Base-by-base conservation (phyloP, 2,888 invertebrate genomes). In the Acrobasis consociella region DNA sequence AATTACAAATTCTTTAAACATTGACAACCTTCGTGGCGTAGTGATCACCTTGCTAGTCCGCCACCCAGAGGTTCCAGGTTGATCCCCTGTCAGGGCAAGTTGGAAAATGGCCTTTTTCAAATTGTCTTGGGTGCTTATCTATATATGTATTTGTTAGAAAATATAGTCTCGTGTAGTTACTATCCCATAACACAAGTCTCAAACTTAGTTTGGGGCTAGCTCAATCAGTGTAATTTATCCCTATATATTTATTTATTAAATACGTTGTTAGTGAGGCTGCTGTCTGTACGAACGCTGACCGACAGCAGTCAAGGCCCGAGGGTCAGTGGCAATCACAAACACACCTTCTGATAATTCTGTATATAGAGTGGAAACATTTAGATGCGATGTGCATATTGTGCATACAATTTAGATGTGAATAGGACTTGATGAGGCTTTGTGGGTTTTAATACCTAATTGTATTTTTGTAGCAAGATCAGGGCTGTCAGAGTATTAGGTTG, bases 231-330 rank as follows among this genome's bases (percentile, higher is more conserved):
- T n/a, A n/a, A n/a, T n/a, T n/a, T n/a, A n/a, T n/a, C n/a, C n/a
- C n/a, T n/a, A n/a, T n/a, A n/a, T n/a, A n/a, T n/a, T n/a, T n/a
- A n/a, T n/a, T n/a, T 9, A 22, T 2, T 15, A 17, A 56, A 42
- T n/a, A 42, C 9, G 1, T 22, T 13, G n/a, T 0, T 7, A 1
- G 2, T 42, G 17, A 5, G 13, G 42, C 17, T 56, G 56, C 39
- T 42, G 22, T 13, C 56, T 5, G 17, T 56, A 56, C 56, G 13
- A 17, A 9, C 11, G 7, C 56, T 56, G 56, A 56, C 56, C 56
- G 42, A 56, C 56, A 38, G 56, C 56, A 56, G 56, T 46, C 56
- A 56, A 56, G 56, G 56, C 1, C 56, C 42, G n/a, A 13, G 56
- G 56, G 56, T 56, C 56, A 42, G 56, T 46, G 17, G 46, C 42